Base-by-base conservation (phyloP, 2,113 vertebrate species). In the Hemiprocne comata region DNA sequence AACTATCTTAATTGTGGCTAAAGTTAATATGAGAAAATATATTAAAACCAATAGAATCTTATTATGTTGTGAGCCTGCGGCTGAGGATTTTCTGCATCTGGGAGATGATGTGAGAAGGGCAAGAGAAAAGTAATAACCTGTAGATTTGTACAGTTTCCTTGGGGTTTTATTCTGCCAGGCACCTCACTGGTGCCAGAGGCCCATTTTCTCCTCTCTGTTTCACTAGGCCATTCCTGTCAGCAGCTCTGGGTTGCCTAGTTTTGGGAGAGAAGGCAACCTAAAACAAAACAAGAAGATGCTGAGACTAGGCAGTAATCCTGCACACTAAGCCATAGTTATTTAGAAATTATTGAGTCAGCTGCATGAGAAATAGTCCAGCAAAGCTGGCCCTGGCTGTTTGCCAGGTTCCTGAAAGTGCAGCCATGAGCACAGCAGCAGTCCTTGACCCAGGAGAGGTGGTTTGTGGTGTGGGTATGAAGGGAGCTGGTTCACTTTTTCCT, bases 401-500 rank as follows among this genome's bases (percentile, higher is more conserved):
- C 25, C 18, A 23, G 24, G 21, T 61, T n/a, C 14, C 50, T 79
- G 62, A n/a, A 44, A n/a, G 31, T 3, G 13, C 61, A 90, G 54
- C 34, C 1, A 1, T 40, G 26, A 78, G 28, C 3, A 1, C 48
- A 75, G 23, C 44, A 50, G 65, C n/a, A 55, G 57, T 18, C 6
- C 38, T 82, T 82, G 70, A 51, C 57, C 31, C 4, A 10, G 71
- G 40, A 79, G 21, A 73, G n/a, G 19, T 0, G 4, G 10, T 33
- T 60, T 81, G 34, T 54, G 54, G 54, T 0, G 1, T 31, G 48
- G 44, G 26, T 58, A 19, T 4, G 5, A 61, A 61, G 67, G 75
- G 15, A 89, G 10, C 34, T 73, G 31, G 17, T 51, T 91, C 64
- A 80, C 10, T 90, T 87, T 97, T 94, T 96, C 82, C 75, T 26